These are phyloP conservation scores for Eilema depressum DNA, from an alignment of 2,888 invertebrate genomes.

Conservation along the genomic window DNA sequence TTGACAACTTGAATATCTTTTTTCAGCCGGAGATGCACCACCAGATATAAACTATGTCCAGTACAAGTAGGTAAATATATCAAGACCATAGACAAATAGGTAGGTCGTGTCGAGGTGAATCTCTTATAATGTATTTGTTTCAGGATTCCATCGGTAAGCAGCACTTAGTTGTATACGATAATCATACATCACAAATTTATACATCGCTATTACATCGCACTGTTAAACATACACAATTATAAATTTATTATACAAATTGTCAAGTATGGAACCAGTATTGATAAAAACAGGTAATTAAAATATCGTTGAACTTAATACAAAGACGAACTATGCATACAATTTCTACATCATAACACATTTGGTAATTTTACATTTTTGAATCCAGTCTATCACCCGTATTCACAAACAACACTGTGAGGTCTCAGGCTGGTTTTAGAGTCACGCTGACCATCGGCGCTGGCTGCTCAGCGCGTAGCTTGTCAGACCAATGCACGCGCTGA, in stretches of 20 bases:
- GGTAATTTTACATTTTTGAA: background rate
- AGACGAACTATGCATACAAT: conserved; percentile 37
- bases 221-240: conserved; percentile 1
- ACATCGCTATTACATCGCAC: background rate
- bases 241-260: conserved; percentile 18
- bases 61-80: conserved; percentile 29
- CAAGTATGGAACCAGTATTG: conserved; percentile 14
- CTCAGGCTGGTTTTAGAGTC: too few species aligned
- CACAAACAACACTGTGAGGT: too few species aligned
- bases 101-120: background rate
- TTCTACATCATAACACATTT: conserved; percentile 16
- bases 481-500: too few species aligned
- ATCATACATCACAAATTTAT: conserved; percentile 7
- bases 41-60: conserved; percentile 12
- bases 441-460: too few species aligned
- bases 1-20: conserved; percentile 23
- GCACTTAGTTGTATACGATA: conserved; percentile 11
- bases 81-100: background rate
- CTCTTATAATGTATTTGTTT: conserved; percentile 27
- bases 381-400: too few species aligned
- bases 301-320: conserved; percentile 17
- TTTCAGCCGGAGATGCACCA: conserved; percentile 40
- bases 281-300: conserved; percentile 35
- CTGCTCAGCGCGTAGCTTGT: too few species aligned
- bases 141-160: conserved; percentile 42